Conservation (phyloP, 2,797 vertebrate genomes). For the Aulostomus chinensis region DNA sequence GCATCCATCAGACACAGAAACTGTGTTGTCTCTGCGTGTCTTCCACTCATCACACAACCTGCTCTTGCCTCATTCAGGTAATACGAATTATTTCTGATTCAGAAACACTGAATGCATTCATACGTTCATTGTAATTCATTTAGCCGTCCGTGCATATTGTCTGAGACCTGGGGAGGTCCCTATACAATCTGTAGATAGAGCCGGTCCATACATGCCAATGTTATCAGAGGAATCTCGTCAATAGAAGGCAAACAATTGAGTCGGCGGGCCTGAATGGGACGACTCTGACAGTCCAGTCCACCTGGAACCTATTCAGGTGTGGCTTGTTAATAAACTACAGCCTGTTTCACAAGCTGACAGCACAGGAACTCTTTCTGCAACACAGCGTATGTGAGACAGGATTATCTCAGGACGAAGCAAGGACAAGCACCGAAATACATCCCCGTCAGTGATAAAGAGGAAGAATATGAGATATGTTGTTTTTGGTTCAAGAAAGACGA, state of each 20-base stretch:
- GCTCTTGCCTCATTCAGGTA: constrained; percentile 28
- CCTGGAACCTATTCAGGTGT: constrained; percentile 30
- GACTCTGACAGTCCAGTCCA: constrained; percentile 18
- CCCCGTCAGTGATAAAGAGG: background rate
- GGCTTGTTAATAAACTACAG: constrained; percentile 14
- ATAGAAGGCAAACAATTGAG: constrained; percentile 48
- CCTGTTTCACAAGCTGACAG: constrained; percentile 8
- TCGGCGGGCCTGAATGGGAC: constrained; percentile 23
- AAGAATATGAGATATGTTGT: too few relatives aligned
- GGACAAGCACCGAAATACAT: too few relatives aligned
- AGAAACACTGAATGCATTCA: constrained; percentile 9
- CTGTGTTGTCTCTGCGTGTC: constrained; percentile 16
- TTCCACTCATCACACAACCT: background rate
- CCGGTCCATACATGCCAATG: constrained; percentile 55
- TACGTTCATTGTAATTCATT: constrained; percentile 42
- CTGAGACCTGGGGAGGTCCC: constrained; percentile 24
- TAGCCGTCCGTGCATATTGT: constrained; percentile 2
- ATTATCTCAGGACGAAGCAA: too few relatives aligned
- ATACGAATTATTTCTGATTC: constrained; percentile 32
- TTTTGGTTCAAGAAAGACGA: too few relatives aligned
- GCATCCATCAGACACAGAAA: constrained; percentile 60
- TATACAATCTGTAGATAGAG: constrained; percentile 46
- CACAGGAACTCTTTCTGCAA: constrained; percentile 1
- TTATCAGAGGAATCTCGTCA: constrained; percentile 49
- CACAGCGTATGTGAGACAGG: constrained; percentile 13